Percentiles rank a stretch among this genome's conserved stretches.
These are phyloP conservation scores for Hypomesus transpacificus DNA, from an alignment of 2,113 vertebrate species.

Conservation along the genomic window DNA sequence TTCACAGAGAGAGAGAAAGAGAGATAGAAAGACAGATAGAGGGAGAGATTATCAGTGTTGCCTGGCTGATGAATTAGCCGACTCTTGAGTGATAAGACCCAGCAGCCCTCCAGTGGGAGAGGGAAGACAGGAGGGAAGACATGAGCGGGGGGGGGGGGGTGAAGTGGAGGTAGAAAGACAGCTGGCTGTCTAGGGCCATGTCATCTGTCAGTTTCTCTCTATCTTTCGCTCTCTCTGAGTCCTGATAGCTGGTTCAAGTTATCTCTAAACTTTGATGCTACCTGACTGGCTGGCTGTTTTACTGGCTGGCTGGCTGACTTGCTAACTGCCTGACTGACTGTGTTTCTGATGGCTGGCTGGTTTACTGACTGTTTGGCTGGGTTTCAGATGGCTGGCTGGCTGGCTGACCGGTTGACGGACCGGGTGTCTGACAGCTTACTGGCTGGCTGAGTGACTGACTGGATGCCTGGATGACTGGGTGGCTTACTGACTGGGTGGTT, in stretches of 20 bases:
- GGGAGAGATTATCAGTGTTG: constrained; percentile 77
- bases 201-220: constrained; percentile 76
- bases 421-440: too few species aligned
- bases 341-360: too few species aligned
- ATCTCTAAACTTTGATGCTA: not conserved
- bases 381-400: not conserved
- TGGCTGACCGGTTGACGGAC: too few species aligned
- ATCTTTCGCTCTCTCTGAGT: constrained; percentile 68
- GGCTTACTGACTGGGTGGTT: not conserved
- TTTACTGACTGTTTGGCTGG: too few species aligned
- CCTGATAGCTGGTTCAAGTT: constrained; percentile 70
- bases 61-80: constrained; percentile 86
- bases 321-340: too few species aligned
- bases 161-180: constrained; percentile 60
- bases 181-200: constrained; percentile 69
- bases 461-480: not conserved
- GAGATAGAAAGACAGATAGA: not conserved
- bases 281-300: not conserved
- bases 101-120: constrained; percentile 67
- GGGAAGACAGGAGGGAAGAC: not conserved
- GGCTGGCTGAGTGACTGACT: constrained; percentile 9
- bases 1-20: not conserved
- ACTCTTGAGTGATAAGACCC: constrained; percentile 83
- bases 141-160: constrained; percentile 27
- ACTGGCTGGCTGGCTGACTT: too few species aligned